Base-by-base conservation (phyloP, 2,113 vertebrate genomes). In the Acinonyx jubatus region DNA sequence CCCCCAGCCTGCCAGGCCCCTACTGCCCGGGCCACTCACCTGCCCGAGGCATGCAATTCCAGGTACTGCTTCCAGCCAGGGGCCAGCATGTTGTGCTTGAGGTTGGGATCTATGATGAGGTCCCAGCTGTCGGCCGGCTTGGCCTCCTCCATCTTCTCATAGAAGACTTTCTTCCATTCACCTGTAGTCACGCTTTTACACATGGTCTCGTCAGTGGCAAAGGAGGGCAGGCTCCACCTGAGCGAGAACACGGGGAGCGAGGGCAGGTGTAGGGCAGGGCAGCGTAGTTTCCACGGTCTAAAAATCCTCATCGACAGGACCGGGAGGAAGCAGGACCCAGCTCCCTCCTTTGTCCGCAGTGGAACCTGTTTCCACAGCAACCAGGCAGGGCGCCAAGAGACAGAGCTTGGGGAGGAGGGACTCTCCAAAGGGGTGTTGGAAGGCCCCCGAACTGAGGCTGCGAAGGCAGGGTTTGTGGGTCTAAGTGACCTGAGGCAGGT, bases 41-140 rank as follows among this genome's bases (percentile, higher is more conserved):
- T 98, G 66, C 97, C 98, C 16, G 94, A 97, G 4, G 88, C 98
- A 57, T 29, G 23, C 69, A 0, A 16, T 66, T 97, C 98, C 97
- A 99, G 61, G 94, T 98, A 98, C 95, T 99, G 98, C 80, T 98
- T 99, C 98, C 98, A 98, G 50, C 97, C 98, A 27, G 98, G 97
- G 27, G 92, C 85, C 80, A 97, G 92, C 38, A 63, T n/a, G 0
- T 98, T 97, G 52, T 96, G 80, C 93, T 98, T 98, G 74, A 99
- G 97, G 52, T 48, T 88, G n/a, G 97, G 83, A 25, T 99, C 98
- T 80, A 98, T 96, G 89, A 97, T 98, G 98, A 99, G 96, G 0
- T 2, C 97, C 98, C 98, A 99, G 0, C 4, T 97, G 73, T 98
- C 98, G 0, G 41, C 94, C 4, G 98, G 2, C 6, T 97, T 83